Percentiles rank a stretch among this genome's conserved stretches.
These are phyloP conservation scores for Tetramorium simillimum DNA, from an alignment of 1,140 invertebrate genomes.

Conservation along the genomic window DNA sequence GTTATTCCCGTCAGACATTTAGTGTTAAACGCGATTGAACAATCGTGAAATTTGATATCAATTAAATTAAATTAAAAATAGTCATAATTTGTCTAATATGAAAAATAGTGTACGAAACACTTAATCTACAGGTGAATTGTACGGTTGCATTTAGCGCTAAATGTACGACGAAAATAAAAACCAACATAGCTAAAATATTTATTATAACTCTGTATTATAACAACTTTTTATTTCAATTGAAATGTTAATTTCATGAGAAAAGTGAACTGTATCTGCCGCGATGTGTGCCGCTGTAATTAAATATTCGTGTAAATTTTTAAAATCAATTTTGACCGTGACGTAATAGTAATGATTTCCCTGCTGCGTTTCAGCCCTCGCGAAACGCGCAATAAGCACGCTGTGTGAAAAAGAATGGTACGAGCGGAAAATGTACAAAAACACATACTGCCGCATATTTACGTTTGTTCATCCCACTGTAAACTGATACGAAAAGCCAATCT, in stretches of 20 bases:
- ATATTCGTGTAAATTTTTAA: constrained; percentile 23
- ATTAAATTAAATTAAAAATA: constrained; percentile 31
- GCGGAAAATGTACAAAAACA: constrained; percentile 37
- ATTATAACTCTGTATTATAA: constrained; percentile 3
- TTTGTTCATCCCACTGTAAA: constrained; percentile 32
- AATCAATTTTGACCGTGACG: constrained; percentile 6
- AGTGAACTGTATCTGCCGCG: neutral
- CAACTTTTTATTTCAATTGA: constrained; percentile 27
- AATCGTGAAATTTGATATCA: constrained; percentile 6
- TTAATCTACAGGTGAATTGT: neutral
- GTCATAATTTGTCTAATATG: neutral
- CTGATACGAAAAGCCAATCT: constrained; percentile 25
- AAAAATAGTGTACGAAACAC: neutral
- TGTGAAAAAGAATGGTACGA: constrained; percentile 9
- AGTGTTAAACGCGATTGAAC: neutral
- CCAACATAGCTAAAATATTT: constrained; percentile 8
- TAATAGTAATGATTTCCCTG: constrained; percentile 36
- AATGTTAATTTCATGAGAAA: constrained; percentile 31
- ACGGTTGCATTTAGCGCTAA: constrained; percentile 8
- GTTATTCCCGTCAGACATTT: neutral
- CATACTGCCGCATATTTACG: neutral
- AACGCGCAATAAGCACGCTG: neutral
- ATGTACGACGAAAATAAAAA: neutral
- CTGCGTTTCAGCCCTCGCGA: constrained; percentile 1
- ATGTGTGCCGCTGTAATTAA: neutral